These are phyloP conservation scores for Pinna nobilis DNA, from an alignment of 1,140 invertebrate species.

Conservation along the genomic window DNA sequence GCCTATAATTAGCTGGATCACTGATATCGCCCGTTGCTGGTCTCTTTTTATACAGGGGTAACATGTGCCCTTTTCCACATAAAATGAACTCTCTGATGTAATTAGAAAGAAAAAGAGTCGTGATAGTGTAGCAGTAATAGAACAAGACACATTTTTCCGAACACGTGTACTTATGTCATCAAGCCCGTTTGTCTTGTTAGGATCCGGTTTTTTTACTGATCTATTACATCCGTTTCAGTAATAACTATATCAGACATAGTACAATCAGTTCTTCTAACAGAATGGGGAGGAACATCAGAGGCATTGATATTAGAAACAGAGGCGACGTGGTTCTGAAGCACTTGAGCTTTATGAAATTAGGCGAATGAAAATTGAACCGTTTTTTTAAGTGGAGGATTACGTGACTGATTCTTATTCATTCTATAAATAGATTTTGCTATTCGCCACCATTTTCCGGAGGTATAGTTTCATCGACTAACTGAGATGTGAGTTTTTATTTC, in stretches of 20 bases:
- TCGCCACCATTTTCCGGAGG: constrained; percentile 19
- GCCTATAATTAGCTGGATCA: too few species aligned
- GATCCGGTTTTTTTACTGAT: too few species aligned
- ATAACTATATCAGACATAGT: constrained; percentile 6
- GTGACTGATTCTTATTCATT: neutral
- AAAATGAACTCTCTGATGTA: too few species aligned
- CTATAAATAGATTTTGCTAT: constrained; percentile 17
- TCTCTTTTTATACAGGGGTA: too few species aligned
- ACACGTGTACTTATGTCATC: too few species aligned
- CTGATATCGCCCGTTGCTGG: too few species aligned
- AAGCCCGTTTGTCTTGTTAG: too few species aligned
- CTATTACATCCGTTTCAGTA: constrained; percentile 15
- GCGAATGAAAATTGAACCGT: constrained; percentile 1
- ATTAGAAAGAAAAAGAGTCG: too few species aligned
- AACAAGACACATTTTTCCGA: too few species aligned
- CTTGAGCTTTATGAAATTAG: constrained; percentile 13
- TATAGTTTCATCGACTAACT: neutral
- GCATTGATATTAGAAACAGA: constrained; percentile 10
- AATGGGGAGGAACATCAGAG: neutral
- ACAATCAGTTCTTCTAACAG: neutral
- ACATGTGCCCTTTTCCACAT: too few species aligned
- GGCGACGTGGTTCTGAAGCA: constrained; percentile 1
- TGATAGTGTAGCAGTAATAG: too few species aligned
- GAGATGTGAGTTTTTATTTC: too few species aligned
- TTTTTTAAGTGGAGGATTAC: neutral